These are phyloP conservation scores for Lagocephalus sceleratus DNA, from an alignment of 2,797 vertebrate genomes.

Conservation along the genomic window DNA sequence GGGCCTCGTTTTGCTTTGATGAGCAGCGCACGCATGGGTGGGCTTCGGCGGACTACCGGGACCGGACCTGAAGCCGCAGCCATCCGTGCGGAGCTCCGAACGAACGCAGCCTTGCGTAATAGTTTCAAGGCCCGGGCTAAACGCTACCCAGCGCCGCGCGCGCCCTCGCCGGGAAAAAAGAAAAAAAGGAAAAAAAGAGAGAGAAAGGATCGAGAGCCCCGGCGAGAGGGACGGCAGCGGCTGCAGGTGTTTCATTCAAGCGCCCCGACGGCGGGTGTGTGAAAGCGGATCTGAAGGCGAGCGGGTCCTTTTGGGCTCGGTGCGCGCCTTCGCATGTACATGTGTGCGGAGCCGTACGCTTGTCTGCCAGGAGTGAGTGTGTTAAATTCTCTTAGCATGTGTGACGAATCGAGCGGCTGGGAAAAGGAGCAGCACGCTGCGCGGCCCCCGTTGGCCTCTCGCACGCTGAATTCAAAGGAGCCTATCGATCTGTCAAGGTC, in stretches of 20 bases:
- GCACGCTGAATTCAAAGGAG: slow-evolving; percentile 57
- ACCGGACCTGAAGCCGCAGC: slow-evolving; percentile 31
- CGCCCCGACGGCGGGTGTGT: slow-evolving; percentile 27
- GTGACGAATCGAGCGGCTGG: slow-evolving; percentile 74
- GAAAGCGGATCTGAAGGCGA: slow-evolving; percentile 45
- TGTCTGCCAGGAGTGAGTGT: slow-evolving; percentile 54
- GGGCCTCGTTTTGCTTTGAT: slow-evolving; percentile 53
- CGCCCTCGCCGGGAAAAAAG: neutral
- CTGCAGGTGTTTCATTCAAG: slow-evolving; percentile 61
- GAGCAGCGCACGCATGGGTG: slow-evolving; percentile 36
- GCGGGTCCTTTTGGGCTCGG: slow-evolving; percentile 39
- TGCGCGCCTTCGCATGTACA: slow-evolving; percentile 53
- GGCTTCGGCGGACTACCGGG: slow-evolving; percentile 17
- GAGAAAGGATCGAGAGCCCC: slow-evolving; percentile 12
- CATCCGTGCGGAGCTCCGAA: slow-evolving; percentile 31
- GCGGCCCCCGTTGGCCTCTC: slow-evolving; percentile 51
- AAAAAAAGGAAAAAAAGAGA: too few relatives aligned
- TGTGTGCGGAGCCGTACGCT: slow-evolving; percentile 55
- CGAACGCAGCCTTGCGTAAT: neutral
- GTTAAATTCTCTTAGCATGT: slow-evolving; percentile 79
- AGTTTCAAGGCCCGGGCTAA: too few relatives aligned
- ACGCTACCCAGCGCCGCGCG: slow-evolving; percentile 8
- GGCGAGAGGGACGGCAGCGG: neutral
- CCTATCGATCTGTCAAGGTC: slow-evolving; percentile 60
- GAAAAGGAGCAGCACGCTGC: slow-evolving; percentile 71